Base-by-base conservation (phyloP, 2,888 invertebrate species). In the Hirtodrosophila duncani region DNA sequence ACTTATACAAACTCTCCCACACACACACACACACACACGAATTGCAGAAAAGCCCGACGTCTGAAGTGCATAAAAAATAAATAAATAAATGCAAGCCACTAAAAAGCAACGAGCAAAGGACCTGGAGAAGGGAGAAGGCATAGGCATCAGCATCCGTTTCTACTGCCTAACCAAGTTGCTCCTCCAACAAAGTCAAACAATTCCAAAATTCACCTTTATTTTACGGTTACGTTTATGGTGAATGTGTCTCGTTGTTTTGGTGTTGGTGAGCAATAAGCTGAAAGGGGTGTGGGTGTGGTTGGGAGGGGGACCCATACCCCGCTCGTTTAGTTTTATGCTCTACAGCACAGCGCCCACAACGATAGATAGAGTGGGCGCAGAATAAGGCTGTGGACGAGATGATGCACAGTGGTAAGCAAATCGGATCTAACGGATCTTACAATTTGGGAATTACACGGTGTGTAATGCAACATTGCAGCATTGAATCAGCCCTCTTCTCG, bases 291-390 rank as follows among this genome's bases (percentile, higher is more conserved):
- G 21, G 49, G 24, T 29, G 13, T 13, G 20, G 20, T 29, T 26
- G 33, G 31, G 33, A 3, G 6, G 16, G 5, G 20, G 44, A 41
- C 31, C 31, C 20, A 45, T 24, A 36, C 70, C 39, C 57, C 70
- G 68, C 80, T 81, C 81, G 75, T 77, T 82, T 77, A 77, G 82
- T 82, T 82, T 81, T 67, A 80, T 74, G 78, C 80, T 80, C 33
- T 42, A 58, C 43, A 80, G 72, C 82, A 65, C 65, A 65, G 46
- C 26, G 52, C 60, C n/a, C 34, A 36, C 21, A 14, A 21, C 34
- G 14, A 48, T 61, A 63, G 63, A 66, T 69, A 66, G 69, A 6
- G n/a, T n/a, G n/a, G n/a, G n/a, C n/a, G n/a, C n/a, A n/a, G n/a
- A n/a, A n/a, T n/a, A n/a, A n/a, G n/a, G n/a, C n/a, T n/a, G n/a